Percentiles rank a stretch among this genome's conserved stretches.
phyloP scores from a whole-genome alignment of 2,113 vertebrate species.

The Silurus meridionalis region DNA sequence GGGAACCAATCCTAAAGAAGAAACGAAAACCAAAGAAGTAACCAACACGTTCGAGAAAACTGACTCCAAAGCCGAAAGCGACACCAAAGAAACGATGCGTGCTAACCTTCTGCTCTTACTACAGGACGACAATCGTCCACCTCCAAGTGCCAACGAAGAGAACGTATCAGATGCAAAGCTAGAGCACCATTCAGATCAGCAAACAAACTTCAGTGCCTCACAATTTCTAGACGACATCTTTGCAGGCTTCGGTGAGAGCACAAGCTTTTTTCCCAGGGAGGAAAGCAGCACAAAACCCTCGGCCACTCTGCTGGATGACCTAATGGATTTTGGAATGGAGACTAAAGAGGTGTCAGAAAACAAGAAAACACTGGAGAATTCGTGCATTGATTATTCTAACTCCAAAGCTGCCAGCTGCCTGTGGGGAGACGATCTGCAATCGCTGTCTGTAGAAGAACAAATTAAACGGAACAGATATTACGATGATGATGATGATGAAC shows the following conservation, averaged over 20 bases:
- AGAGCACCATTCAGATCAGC: slow-evolving; percentile 47
- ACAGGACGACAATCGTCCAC: slow-evolving; percentile 60
- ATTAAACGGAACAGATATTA: slow-evolving; percentile 80
- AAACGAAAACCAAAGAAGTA: slow-evolving; percentile 36
- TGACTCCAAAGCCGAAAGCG: slow-evolving; percentile 19
- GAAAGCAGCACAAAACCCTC: slow-evolving; percentile 40
- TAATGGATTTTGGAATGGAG: slow-evolving; percentile 71
- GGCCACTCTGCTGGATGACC: slow-evolving; percentile 64
- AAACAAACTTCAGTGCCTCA: slow-evolving; percentile 56
- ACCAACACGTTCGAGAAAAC: neutral
- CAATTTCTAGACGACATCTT: slow-evolving; percentile 74
- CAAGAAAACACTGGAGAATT: slow-evolving; percentile 15
- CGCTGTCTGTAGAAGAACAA: slow-evolving; percentile 72
- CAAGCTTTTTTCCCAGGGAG: slow-evolving; percentile 58
- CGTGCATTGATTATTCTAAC: slow-evolving; percentile 37
- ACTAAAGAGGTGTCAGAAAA: slow-evolving; percentile 16
- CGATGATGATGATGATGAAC: slow-evolving; percentile 60
- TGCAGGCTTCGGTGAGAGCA: slow-evolving; percentile 65
- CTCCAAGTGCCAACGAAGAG: slow-evolving; percentile 65
- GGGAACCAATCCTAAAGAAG: slow-evolving; percentile 11
- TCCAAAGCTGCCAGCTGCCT: slow-evolving; percentile 42
- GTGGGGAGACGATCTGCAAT: slow-evolving; percentile 58
- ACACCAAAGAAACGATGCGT: slow-evolving; percentile 61
- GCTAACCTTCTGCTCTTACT: slow-evolving; percentile 63
- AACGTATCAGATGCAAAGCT: slow-evolving; percentile 40